Evolutionary conservation across 1,140 invertebrate genomes (phyloP).

Genomic region (Batillaria attramentaria): DNA sequence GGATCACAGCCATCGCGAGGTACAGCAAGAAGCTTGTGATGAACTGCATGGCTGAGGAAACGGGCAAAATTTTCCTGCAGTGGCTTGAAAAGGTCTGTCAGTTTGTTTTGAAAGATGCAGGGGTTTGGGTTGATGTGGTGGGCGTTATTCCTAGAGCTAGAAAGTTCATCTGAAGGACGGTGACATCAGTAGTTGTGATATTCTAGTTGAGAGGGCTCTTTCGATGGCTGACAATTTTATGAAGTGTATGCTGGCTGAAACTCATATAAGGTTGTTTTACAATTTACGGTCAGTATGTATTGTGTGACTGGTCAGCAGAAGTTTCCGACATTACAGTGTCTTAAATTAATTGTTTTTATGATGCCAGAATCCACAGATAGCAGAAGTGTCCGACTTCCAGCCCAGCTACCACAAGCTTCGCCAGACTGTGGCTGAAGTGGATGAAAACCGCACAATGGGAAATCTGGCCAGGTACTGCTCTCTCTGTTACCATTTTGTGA

Average conservation of each 20-base stretch:
- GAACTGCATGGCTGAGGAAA: constrained; percentile 42
- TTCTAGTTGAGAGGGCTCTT: not conserved
- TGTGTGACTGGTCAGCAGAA: not conserved
- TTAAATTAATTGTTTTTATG: not conserved
- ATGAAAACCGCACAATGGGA: constrained; percentile 33
- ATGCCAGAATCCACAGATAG: constrained; percentile 43
- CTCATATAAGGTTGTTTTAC: no score
- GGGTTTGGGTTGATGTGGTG: no score
- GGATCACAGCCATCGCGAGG: constrained; percentile 54
- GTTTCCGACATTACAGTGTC: not conserved
- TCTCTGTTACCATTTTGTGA: no score
- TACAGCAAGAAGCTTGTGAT: constrained; percentile 52
- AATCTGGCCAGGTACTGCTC: constrained; percentile 36
- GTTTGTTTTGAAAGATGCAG: constrained; percentile 5
- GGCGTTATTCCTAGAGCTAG: not conserved
- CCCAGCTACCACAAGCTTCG: constrained; percentile 38
- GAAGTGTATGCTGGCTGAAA: no score
- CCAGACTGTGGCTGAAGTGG: constrained; percentile 38
- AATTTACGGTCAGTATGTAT: constrained; percentile 43
- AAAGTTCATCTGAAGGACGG: not conserved
- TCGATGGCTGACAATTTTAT: no score
- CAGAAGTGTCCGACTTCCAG: constrained; percentile 38
- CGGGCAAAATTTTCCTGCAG: constrained; percentile 47
- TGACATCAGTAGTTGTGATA: not conserved
- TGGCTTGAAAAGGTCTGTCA: constrained; percentile 55